Base-by-base conservation (phyloP, 2,113 vertebrate genomes). In the Ailuropoda melanoleuca region DNA sequence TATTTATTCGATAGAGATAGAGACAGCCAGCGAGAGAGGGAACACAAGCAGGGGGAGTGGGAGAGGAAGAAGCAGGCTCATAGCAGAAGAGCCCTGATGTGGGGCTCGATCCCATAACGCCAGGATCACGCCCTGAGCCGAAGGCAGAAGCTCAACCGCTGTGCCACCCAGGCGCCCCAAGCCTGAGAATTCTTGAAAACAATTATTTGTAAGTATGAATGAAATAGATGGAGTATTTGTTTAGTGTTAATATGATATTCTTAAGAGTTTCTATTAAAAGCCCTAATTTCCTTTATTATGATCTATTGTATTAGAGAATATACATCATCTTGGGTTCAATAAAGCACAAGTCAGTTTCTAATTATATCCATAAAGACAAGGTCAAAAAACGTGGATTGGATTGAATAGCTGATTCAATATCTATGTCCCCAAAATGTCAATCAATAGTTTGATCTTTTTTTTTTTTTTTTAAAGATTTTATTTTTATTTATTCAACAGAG, bases 221-320 rank as follows among this genome's bases (percentile, higher is more conserved):
- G 64, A 92, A 80, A 90, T 18, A 50, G 78, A 89, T 29, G 53
- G 19, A 83, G n/a, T 24, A 23, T 46, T 39, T 43, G 39, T 90
- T 66, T 62, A 85, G 6, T 85, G 13, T 56, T 87, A 48, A 46
- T 12, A 56, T 55, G 17, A 91, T 2, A 46, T 26, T 81, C 19
- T 81, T 96, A 58, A 68, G n/a, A 97, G 55, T 11, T 15, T 84
- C 4, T 62, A 18, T 53, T 85, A 85, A 80, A 97, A 85, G 5
- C 60, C 4, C 1, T 24, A 11, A 31, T 68, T 91, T 91, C 14
- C 7, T 88, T 29, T 64, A 26, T 43, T 78, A 14, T 46, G 3
- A 90, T 56, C 5, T 83, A 62, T 90, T 89, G 58, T 62, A 72
- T 62, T 58, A 90, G 37, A 86, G 88, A 95, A 82, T 6, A 4